Percentiles rank a stretch among this genome's conserved stretches.
These are phyloP conservation scores for Ditula angustiorana DNA, from an alignment of 2,888 invertebrate species.

Conservation along the genomic window DNA sequence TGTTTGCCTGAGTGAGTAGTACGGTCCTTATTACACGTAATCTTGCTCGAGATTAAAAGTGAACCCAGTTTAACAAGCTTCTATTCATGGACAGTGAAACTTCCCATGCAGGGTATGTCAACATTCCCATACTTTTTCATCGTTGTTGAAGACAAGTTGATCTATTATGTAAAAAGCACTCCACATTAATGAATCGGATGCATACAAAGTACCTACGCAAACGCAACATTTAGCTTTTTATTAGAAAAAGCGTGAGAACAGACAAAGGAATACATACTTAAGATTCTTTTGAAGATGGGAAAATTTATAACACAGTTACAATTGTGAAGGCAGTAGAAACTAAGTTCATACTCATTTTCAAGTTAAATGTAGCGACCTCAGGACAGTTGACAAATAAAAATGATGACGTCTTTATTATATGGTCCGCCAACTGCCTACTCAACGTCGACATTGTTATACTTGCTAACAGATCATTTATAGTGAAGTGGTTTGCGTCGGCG, in stretches of 20 bases:
- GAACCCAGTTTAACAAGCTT: constrained; percentile 20
- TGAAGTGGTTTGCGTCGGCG: constrained; percentile 41
- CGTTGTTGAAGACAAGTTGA: constrained; percentile 38
- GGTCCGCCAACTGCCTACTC: not conserved
- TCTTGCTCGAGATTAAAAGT: constrained; percentile 14
- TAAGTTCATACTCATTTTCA: not conserved
- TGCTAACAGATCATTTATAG: constrained; percentile 18
- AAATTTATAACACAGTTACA: constrained; percentile 20
- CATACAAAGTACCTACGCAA: constrained; percentile 42
- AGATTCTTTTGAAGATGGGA: constrained; percentile 13
- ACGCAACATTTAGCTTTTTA: constrained; percentile 47
- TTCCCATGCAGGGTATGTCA: constrained; percentile 47
- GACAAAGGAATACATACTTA: constrained; percentile 40
- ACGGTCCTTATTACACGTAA: not conserved
- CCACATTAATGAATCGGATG: constrained; percentile 45
- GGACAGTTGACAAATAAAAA: not conserved
- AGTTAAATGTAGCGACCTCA: not conserved
- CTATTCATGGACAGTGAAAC: constrained; percentile 42
- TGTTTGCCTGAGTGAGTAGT: not conserved
- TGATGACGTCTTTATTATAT: constrained; percentile 15
- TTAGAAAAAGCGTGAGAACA: constrained; percentile 51
- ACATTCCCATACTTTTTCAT: constrained; percentile 49
- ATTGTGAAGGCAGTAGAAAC: constrained; percentile 29
- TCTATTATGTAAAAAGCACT: constrained; percentile 41
- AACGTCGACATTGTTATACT: constrained; percentile 8